Conservation (phyloP, 2,797 vertebrate genomes). For the Crocodylus rhombifer region DNA sequence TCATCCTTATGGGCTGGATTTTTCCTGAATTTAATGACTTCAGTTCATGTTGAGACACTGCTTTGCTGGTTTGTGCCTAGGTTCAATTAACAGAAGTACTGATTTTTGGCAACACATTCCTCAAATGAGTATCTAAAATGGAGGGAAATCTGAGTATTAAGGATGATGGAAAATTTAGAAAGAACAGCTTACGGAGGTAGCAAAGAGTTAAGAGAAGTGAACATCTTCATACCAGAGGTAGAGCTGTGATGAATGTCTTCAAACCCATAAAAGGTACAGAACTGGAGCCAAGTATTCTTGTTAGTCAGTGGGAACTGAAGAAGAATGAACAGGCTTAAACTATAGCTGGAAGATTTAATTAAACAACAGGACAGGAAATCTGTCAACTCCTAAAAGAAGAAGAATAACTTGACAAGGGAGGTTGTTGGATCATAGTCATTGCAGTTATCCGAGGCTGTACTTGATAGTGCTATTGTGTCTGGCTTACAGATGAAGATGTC, state of each 20-base stretch:
- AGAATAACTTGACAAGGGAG: not conserved
- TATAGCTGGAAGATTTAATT: not conserved
- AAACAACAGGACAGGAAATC: not conserved
- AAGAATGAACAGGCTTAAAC: not conserved
- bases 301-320: not conserved
- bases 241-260: not conserved
- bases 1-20: not conserved
- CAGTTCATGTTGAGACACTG: not conserved
- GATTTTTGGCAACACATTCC: not conserved
- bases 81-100: accelerated
- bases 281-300: not conserved
- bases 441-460: not conserved
- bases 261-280: not conserved
- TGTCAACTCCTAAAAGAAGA: not conserved
- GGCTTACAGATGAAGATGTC: not conserved
- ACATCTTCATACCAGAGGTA: not conserved
- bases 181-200: not conserved
- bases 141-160: not conserved
- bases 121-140: not conserved
- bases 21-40: not conserved
- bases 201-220: not conserved
- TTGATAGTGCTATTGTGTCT: not conserved
- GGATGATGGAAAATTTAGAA: not conserved
- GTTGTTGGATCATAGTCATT: not conserved
- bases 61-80: not conserved